Percentiles rank a stretch among this genome's conserved stretches.
phyloP scores from a whole-genome alignment of 2,113 vertebrate species.

The Pelecanus crispus region DNA sequence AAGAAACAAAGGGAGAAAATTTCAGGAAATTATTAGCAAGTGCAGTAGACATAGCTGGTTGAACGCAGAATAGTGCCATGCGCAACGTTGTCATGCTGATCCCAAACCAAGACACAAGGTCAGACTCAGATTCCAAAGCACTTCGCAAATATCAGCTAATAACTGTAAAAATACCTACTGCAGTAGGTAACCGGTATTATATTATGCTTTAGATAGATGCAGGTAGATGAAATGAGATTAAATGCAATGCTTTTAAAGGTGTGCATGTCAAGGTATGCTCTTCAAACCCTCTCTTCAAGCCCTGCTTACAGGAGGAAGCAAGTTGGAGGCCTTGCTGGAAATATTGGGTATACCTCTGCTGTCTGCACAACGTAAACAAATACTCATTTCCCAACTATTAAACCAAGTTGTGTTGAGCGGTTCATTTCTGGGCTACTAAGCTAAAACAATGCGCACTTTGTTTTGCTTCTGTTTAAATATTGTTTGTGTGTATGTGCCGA shows the following conservation, averaged over 20 bases:
- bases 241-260: neutral
- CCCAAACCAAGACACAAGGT: neutral
- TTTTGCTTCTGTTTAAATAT: neutral
- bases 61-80: neutral
- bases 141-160: neutral
- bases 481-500: neutral
- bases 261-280: too few relatives aligned
- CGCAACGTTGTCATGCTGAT: accelerated
- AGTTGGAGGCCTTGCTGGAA: neutral
- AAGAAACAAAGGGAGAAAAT: neutral
- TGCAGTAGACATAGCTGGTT: neutral
- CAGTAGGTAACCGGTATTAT: neutral
- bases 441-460: neutral
- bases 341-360: neutral
- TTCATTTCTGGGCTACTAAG: neutral
- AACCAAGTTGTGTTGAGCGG: neutral
- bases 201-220: neutral
- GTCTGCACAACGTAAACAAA: neutral
- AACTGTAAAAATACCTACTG: neutral
- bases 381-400: neutral
- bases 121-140: neutral
- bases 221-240: neutral
- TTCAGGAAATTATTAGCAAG: neutral
- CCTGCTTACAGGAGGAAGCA: neutral
- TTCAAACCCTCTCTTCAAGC: neutral